Conservation (phyloP, 2,888 invertebrate genomes). For the Alitta virens region DNA sequence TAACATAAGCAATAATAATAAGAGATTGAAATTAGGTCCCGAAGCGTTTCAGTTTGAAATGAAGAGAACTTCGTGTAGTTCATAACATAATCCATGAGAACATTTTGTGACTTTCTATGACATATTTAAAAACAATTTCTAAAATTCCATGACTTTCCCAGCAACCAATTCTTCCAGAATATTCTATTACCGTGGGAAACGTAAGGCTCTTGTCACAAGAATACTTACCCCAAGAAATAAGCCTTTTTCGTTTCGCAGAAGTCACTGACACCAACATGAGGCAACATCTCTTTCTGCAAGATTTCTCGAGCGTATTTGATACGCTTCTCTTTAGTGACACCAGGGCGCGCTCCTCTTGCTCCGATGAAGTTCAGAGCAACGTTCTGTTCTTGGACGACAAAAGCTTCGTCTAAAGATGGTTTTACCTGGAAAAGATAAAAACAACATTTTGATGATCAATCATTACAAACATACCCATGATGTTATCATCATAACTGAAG, state of each 20-base stretch:
- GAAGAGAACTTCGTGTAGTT: no score
- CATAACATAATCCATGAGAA: no score
- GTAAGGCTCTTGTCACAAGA: no score
- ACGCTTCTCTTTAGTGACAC: conserved; percentile 97
- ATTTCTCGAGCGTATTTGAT: conserved; percentile 99
- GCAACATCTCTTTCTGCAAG: conserved; percentile 98
- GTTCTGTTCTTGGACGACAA: conserved; percentile 98
- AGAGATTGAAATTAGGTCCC: no score
- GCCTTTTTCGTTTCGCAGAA: conserved; percentile 99
- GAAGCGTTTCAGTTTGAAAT: no score
- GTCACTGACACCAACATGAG: conserved; percentile 98
- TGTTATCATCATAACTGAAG: neutral
- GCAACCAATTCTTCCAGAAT: no score
- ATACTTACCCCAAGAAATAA: conserved; percentile 78
- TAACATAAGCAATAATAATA: no score
- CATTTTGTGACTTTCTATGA: no score
- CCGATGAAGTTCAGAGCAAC: conserved; percentile 97
- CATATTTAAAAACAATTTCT: no score
- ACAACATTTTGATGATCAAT: conserved; percentile 55
- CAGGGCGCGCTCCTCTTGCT: conserved; percentile 92
- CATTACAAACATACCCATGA: conserved; percentile 98
- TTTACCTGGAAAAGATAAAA: conserved; percentile 65
- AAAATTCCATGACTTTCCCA: no score
- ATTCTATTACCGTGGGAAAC: no score
- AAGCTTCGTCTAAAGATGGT: conserved; percentile 97